phyloP scores from a whole-genome alignment of 2,888 invertebrate species.

The Melipona beecheii region DNA sequence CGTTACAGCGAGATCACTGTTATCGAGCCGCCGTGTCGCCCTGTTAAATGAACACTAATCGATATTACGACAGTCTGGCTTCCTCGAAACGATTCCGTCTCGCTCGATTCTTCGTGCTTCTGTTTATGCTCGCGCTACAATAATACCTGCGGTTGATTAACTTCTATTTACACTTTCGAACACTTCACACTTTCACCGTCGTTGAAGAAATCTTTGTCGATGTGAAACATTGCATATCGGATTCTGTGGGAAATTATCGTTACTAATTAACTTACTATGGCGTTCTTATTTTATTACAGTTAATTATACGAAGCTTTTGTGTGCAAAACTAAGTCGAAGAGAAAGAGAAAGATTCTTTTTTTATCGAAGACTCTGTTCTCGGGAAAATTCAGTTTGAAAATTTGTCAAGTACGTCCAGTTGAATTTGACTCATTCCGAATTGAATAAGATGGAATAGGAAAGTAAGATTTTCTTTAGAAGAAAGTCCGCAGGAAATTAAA shows the following conservation, averaged over 20 bases:
- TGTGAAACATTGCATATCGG: too few species aligned
- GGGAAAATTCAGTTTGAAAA: too few species aligned
- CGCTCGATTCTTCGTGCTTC: slow-evolving; percentile 9
- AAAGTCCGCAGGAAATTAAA: too few species aligned
- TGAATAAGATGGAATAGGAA: too few species aligned
- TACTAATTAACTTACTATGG: neutral
- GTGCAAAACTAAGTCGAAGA: too few species aligned
- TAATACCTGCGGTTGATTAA: slow-evolving; percentile 12
- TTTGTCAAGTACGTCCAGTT: too few species aligned
- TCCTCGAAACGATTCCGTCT: neutral
- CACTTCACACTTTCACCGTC: slow-evolving; percentile 27
- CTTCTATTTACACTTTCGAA: neutral
- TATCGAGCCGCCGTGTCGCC: neutral
- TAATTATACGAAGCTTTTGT: neutral
- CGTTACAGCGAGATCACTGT: slow-evolving; percentile 18
- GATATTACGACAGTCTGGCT: neutral
- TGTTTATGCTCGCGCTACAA: neutral
- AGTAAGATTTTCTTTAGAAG: too few species aligned
- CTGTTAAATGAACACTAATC: slow-evolving; percentile 27
- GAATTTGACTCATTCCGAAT: too few species aligned
- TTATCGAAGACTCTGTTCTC: too few species aligned
- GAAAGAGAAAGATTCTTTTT: too few species aligned
- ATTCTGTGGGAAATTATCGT: neutral
- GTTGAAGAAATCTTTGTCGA: neutral
- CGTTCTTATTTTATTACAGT: neutral